Evolutionary conservation across 2,797 vertebrate species (phyloP).

Genomic region (Diglossa cyanea): DNA sequence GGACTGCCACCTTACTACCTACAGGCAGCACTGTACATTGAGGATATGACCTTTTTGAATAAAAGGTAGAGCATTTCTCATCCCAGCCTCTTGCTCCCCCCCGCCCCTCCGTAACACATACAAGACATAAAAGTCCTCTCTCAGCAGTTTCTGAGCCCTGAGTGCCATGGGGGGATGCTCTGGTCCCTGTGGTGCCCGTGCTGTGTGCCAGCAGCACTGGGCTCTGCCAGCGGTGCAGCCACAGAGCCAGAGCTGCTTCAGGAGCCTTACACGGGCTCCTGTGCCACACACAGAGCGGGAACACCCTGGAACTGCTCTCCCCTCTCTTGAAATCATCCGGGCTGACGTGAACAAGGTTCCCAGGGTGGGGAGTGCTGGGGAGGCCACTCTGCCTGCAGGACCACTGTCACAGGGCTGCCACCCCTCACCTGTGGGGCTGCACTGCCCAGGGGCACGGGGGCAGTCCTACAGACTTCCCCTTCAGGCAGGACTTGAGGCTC

Average conservation of each 20-base stretch:
- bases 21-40: rapidly evolving
- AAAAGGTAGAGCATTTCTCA: not conserved
- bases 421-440: not conserved
- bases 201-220: not conserved
- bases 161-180: not conserved
- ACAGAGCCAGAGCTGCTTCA: not conserved
- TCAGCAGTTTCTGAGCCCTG: not conserved
- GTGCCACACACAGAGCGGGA: not conserved
- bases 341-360: rapidly evolving
- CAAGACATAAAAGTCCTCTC: not conserved
- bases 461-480: not conserved
- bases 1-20: not conserved
- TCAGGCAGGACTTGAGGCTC: not conserved
- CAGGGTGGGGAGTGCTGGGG: rapidly evolving
- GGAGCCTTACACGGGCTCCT: not conserved
- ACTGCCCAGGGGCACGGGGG: rapidly evolving
- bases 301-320: not conserved
- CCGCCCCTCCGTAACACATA: rapidly evolving
- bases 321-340: rapidly evolving
- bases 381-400: not conserved
- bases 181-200: not conserved
- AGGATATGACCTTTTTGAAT: rapidly evolving
- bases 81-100: not conserved
- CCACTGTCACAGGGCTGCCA: rapidly evolving
- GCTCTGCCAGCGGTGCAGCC: not conserved